Conservation (phyloP, 2,888 invertebrate genomes). For the Caenorhabditis imperialis region DNA sequence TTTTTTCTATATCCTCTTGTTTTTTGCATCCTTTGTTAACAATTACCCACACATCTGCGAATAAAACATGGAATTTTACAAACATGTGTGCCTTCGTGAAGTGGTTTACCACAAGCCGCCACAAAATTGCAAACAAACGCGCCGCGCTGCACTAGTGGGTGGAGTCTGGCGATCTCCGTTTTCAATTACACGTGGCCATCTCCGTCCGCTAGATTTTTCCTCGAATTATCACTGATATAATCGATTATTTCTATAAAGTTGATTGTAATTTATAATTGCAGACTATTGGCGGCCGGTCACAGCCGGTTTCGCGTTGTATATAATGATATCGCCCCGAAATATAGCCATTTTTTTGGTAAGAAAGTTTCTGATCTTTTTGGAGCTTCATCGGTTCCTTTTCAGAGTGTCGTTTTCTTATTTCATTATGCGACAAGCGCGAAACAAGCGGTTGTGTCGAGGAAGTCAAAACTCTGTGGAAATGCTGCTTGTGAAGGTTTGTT, state of each 20-base stretch:
- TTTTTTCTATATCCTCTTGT: neutral
- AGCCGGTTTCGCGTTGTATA: conserved; percentile 29
- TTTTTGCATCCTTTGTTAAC: neutral
- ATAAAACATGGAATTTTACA: too few relatives aligned
- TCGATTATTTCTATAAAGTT: conserved; percentile 12
- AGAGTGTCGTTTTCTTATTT: conserved; percentile 17
- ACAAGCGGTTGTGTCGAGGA: conserved; percentile 42
- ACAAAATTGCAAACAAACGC: conserved; percentile 11
- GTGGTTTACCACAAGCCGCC: too few relatives aligned
- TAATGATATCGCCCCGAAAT: conserved; percentile 32
- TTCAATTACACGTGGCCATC: conserved; percentile 45
- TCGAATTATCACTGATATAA: conserved; percentile 11
- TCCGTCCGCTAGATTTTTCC: conserved; percentile 8
- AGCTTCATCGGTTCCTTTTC: neutral
- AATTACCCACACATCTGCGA: too few relatives aligned
- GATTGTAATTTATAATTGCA: conserved; percentile 3
- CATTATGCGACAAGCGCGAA: conserved; percentile 28
- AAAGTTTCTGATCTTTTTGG: neutral
- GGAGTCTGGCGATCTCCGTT: conserved; percentile 9
- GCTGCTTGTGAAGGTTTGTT: conserved; percentile 51
- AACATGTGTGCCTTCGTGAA: too few relatives aligned
- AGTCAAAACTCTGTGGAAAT: conserved; percentile 63
- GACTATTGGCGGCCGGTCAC: conserved; percentile 34
- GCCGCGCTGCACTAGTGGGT: conserved; percentile 43
- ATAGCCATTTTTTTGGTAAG: conserved; percentile 38